Conservation (phyloP, 2,113 vertebrate genomes). For the Columba livia region DNA sequence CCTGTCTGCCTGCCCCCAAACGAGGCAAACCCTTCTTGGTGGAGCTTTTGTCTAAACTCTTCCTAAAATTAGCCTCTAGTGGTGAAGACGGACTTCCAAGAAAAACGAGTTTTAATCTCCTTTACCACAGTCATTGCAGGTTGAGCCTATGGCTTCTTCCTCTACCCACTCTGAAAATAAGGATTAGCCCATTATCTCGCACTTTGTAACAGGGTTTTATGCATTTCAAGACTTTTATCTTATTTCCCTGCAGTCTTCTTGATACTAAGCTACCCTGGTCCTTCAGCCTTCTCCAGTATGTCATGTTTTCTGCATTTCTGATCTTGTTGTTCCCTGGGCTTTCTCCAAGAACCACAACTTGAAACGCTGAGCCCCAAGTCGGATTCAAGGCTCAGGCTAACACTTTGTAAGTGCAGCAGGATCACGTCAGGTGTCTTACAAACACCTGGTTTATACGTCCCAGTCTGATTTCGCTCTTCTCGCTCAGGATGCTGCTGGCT, state of each 20-base stretch:
- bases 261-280: conserved; percentile 44
- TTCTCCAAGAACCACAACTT: conserved; percentile 24
- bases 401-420: conserved; percentile 5
- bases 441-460: neutral
- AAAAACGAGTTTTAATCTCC: conserved; percentile 62
- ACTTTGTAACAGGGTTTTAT: conserved; percentile 55
- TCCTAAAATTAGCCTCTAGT: conserved; percentile 52
- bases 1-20: conserved; percentile 50
- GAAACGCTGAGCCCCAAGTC: neutral
- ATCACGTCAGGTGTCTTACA: conserved; percentile 33
- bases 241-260: conserved; percentile 41
- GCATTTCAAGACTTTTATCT: conserved; percentile 63
- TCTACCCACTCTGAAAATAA: conserved; percentile 46
- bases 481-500: neutral
- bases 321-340: conserved; percentile 21
- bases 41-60: conserved; percentile 51
- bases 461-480: neutral
- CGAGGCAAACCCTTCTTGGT: conserved; percentile 40
- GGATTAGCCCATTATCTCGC: conserved; percentile 45
- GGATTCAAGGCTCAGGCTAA: neutral
- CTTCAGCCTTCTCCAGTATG: conserved; percentile 65
- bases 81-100: conserved; percentile 28
- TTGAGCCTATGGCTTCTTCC: conserved; percentile 18
- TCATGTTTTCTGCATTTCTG: conserved; percentile 62
- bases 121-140: conserved; percentile 26